Conservation (phyloP, 2,113 vertebrate species). For the Nothobranchius kuhntae region DNA sequence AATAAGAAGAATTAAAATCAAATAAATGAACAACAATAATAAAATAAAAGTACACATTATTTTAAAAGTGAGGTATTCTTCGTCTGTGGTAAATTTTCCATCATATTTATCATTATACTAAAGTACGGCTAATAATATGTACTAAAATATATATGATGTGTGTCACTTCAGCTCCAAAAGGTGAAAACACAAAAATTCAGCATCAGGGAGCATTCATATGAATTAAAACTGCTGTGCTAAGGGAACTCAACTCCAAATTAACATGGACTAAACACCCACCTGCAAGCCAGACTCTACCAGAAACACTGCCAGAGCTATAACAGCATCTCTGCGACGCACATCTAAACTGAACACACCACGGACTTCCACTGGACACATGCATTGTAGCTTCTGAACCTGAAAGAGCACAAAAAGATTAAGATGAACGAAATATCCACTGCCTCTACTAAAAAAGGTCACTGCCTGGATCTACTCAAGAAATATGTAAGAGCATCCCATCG, state of each 20-base stretch:
- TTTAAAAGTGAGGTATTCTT: too few relatives aligned
- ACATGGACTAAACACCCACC: conserved; percentile 70
- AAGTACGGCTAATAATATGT: too few relatives aligned
- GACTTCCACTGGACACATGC: conserved; percentile 95
- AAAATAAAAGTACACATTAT: too few relatives aligned
- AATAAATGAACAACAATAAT: too few relatives aligned
- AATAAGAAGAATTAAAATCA: too few relatives aligned
- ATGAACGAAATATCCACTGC: neutral
- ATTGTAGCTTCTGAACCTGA: conserved; percentile 93
- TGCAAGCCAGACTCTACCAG: conserved; percentile 93
- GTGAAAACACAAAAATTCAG: neutral
- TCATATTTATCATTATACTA: too few relatives aligned
- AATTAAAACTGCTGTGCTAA: conserved; percentile 4
- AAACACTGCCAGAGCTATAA: conserved; percentile 93
- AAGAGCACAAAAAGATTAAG: conserved; percentile 1
- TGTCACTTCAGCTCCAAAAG: neutral
- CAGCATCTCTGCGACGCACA: conserved; percentile 92
- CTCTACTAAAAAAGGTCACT: neutral
- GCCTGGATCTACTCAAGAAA: neutral
- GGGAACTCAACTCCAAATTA: neutral
- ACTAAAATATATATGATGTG: too few relatives aligned
- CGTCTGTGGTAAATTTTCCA: too few relatives aligned
- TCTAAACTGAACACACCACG: conserved; percentile 92
- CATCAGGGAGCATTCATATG: neutral
- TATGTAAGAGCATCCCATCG: neutral